Evolutionary conservation across 2,113 vertebrate species (phyloP).

Genomic region (Amazona vittata): DNA sequence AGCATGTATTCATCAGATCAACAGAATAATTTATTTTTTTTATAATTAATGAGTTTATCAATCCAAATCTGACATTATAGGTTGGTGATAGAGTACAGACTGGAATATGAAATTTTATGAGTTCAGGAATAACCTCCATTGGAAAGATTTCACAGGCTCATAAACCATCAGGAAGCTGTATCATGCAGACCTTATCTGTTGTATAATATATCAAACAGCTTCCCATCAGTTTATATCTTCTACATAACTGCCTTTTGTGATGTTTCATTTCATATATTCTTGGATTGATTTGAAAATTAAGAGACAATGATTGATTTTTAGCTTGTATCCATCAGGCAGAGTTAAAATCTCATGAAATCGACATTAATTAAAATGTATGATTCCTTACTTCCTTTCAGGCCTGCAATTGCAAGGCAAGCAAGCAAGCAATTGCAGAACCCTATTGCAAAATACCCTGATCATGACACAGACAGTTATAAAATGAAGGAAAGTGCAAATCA

Average conservation of each 20-base stretch:
- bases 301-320: conserved; percentile 58
- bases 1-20: not conserved
- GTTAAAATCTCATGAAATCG: conserved; percentile 47
- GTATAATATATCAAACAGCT: conserved; percentile 59
- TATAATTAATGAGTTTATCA: conserved; percentile 42
- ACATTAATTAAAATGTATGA: conserved; percentile 44
- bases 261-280: conserved; percentile 39
- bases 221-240: not conserved
- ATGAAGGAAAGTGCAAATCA: not conserved
- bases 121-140: conserved; percentile 40
- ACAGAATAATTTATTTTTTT: not conserved
- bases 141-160: conserved; percentile 2
- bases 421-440: not conserved
- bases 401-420: not conserved
- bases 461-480: not conserved
- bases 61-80: not conserved
- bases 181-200: conserved; percentile 17
- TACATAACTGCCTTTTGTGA: not conserved
- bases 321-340: conserved; percentile 20
- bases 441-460: not conserved
- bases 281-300: conserved; percentile 51
- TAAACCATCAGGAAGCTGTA: conserved; percentile 15
- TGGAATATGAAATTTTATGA: conserved; percentile 16
- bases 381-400: not conserved
- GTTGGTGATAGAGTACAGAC: not conserved